phyloP scores from a whole-genome alignment of 2,888 invertebrate genomes.

The Arrhopalites spinosus region DNA sequence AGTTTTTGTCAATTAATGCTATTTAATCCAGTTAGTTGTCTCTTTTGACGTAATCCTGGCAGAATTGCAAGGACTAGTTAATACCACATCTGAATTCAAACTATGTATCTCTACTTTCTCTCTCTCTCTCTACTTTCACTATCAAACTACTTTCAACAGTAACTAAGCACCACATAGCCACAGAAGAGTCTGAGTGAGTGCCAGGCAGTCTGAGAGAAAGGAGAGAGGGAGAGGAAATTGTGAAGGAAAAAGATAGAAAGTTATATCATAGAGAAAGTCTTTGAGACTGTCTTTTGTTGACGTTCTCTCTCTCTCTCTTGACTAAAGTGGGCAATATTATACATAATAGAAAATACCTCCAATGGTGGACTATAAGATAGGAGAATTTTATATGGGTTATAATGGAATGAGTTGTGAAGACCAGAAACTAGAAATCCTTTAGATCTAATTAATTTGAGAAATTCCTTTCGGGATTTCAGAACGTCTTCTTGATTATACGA shows the following conservation, averaged over 20 bases:
- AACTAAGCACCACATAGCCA: too few species aligned
- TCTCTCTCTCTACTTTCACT: too few species aligned
- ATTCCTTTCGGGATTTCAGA: slow-evolving; percentile 42
- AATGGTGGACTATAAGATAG: too few species aligned
- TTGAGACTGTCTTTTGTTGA: not conserved
- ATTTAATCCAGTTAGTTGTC: too few species aligned
- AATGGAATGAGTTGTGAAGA: slow-evolving; percentile 18
- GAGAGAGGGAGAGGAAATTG: not conserved
- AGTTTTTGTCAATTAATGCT: too few species aligned
- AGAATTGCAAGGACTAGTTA: too few species aligned
- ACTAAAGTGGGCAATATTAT: not conserved
- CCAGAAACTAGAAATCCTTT: slow-evolving; percentile 33
- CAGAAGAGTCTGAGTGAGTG: too few species aligned
- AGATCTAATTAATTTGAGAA: slow-evolving; percentile 47
- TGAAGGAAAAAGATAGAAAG: not conserved
- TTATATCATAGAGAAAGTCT: not conserved
- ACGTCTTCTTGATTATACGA: slow-evolving; percentile 43
- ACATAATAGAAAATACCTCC: slow-evolving; percentile 5
- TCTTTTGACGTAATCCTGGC: too few species aligned
- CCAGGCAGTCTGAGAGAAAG: not conserved
- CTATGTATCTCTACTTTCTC: too few species aligned
- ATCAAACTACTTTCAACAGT: too few species aligned
- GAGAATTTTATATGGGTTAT: too few species aligned
- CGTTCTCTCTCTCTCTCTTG: not conserved
- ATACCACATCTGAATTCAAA: too few species aligned